These are phyloP conservation scores for Pitangus sulphuratus DNA, from an alignment of 2,797 vertebrate species.

Conservation along the genomic window DNA sequence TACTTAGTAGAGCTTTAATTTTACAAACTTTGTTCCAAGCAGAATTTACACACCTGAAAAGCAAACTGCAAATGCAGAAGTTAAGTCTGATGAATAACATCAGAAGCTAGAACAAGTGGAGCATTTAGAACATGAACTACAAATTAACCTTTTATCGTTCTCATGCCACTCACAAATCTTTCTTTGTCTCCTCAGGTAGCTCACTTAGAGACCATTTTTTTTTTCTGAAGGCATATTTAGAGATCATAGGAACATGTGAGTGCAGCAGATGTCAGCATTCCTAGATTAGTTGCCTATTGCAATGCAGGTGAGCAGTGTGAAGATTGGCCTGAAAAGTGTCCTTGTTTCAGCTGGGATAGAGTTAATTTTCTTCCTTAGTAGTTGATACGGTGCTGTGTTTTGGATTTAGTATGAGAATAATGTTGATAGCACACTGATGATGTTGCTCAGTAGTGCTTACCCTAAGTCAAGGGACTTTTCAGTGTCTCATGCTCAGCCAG, in stretches of 20 bases:
- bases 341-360: neutral
- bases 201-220: neutral
- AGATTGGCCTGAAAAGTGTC: neutral
- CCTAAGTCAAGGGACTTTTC: neutral
- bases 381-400: neutral
- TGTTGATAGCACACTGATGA: neutral
- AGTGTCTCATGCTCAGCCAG: accelerated
- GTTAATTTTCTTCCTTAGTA: neutral
- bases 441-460: neutral
- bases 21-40: conserved; percentile 14
- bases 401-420: neutral
- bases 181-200: neutral
- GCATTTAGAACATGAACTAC: neutral
- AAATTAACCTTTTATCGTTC: neutral
- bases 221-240: neutral
- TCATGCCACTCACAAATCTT: neutral
- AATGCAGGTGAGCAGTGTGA: neutral
- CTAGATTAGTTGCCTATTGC: neutral
- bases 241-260: neutral
- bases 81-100: neutral
- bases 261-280: neutral
- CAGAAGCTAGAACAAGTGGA: neutral
- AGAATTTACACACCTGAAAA: conserved; percentile 31
- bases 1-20: neutral
- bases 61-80: conserved; percentile 20